Conservation (phyloP, 2,113 vertebrate genomes). For the Ceyx margarethae region DNA sequence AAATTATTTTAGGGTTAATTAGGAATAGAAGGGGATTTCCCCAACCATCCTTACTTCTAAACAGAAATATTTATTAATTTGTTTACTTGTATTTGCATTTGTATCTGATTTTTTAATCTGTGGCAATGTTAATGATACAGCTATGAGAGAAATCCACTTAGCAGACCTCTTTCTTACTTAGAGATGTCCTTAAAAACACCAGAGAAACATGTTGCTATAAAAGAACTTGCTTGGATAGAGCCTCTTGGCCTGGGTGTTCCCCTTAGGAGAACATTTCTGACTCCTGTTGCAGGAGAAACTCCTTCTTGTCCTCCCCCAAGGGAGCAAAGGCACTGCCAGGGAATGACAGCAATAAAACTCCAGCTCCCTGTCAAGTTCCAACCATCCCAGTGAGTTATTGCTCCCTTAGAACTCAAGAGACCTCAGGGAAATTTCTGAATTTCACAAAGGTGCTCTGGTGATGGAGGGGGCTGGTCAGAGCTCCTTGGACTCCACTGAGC, state of each 20-base stretch:
- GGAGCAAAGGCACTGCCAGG: constrained; percentile 21
- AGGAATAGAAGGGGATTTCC: neutral
- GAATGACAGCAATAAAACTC: constrained; percentile 28
- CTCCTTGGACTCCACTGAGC: too few species aligned
- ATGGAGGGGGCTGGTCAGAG: too few species aligned
- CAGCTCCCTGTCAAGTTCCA: constrained; percentile 16
- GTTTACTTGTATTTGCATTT: constrained; percentile 5
- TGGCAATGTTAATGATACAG: neutral
- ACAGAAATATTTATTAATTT: neutral
- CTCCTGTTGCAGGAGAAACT: constrained; percentile 17
- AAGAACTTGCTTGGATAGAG: neutral
- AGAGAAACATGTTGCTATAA: neutral
- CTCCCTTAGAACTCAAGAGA: neutral
- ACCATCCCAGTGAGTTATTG: constrained; percentile 7
- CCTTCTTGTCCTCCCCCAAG: constrained; percentile 11
- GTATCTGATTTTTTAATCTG: neutral
- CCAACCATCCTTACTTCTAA: neutral
- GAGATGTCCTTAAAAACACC: neutral
- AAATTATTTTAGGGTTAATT: neutral
- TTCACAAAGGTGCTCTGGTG: neutral
- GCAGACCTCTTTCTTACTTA: neutral
- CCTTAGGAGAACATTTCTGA: constrained; percentile 21
- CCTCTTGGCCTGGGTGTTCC: constrained; percentile 7
- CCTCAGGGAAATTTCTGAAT: neutral
- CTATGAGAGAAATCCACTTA: neutral